A percentile compares a stretch with the other conserved stretches of the same genome.
phyloP scores from a whole-genome alignment of 2,888 invertebrate genomes.

The Beris chalybata region DNA sequence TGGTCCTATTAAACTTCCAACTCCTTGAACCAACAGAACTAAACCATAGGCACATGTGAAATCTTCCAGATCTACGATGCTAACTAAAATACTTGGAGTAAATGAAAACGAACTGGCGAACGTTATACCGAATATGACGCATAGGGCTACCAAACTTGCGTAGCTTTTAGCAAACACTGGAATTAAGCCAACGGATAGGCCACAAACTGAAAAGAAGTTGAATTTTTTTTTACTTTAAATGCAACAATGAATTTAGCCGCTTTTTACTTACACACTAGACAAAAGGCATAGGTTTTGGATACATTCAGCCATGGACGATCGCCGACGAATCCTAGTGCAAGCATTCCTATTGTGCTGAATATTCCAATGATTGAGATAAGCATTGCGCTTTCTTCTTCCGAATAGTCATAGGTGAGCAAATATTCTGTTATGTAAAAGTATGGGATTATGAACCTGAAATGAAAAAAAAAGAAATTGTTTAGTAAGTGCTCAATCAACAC shows the following conservation, averaged over 20 bases:
- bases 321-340: conserved; percentile 84
- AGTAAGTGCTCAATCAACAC: too few species aligned
- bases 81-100: conserved; percentile 85
- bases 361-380: conserved; percentile 85
- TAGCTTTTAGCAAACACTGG: conserved; percentile 50
- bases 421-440: conserved; percentile 92
- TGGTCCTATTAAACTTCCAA: conserved; percentile 90
- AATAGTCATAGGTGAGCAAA: conserved; percentile 70
- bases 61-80: conserved; percentile 84
- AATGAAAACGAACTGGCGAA: conserved; percentile 91
- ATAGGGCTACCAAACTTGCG: conserved; percentile 49
- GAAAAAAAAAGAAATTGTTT: not conserved
- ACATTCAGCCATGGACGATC: conserved; percentile 84
- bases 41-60: conserved; percentile 93
- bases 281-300: conserved; percentile 78
- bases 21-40: conserved; percentile 84
- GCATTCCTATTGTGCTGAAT: conserved; percentile 88
- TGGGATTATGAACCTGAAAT: conserved; percentile 85
- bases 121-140: conserved; percentile 80
- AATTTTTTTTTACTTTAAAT: too few species aligned
- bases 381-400: conserved; percentile 73
- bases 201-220: conserved; percentile 48
- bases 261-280: conserved; percentile 61
- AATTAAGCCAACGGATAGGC: conserved; percentile 53
- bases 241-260: not conserved